phyloP scores from a whole-genome alignment of 1,140 invertebrate species.

The Andrena cerasifolii region DNA sequence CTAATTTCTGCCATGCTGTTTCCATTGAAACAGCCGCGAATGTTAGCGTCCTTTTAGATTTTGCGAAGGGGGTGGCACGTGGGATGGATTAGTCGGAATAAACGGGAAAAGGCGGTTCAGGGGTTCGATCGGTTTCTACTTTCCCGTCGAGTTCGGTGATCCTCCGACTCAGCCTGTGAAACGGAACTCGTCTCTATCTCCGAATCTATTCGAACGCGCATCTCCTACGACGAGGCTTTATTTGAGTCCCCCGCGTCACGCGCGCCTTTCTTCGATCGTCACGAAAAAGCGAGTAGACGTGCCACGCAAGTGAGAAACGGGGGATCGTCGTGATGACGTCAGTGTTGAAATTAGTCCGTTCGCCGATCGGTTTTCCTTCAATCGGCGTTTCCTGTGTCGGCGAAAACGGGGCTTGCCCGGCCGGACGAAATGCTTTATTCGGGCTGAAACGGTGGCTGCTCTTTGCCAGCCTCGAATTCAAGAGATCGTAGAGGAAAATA shows the following conservation, averaged over 20 bases:
- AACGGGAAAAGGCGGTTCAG: not conserved
- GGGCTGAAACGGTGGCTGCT: not conserved
- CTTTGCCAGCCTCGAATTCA: not conserved
- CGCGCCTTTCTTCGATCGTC: not conserved
- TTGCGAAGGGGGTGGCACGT: not conserved
- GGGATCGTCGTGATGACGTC: too few species aligned
- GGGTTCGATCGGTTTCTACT: not conserved
- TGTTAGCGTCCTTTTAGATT: not conserved
- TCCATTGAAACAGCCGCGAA: too few species aligned
- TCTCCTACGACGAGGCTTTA: constrained; percentile 8
- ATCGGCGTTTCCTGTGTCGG: too few species aligned
- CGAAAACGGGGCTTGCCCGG: too few species aligned
- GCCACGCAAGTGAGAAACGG: too few species aligned
- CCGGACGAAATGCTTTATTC: not conserved
- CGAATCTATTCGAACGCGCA: constrained; percentile 34
- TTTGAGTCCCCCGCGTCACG: constrained; percentile 40
- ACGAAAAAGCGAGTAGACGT: not conserved
- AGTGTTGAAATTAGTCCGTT: too few species aligned
- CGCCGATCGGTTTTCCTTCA: too few species aligned
- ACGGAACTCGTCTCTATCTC: constrained; percentile 38
- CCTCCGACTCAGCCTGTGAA: constrained; percentile 43
- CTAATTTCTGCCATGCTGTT: too few species aligned
- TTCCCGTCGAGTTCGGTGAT: not conserved
- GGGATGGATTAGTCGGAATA: not conserved
- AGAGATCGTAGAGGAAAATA: not conserved